Percentiles rank a stretch among this genome's conserved stretches.
phyloP scores from a whole-genome alignment of 2,888 invertebrate species.

The Hypomecis punctinalis region DNA sequence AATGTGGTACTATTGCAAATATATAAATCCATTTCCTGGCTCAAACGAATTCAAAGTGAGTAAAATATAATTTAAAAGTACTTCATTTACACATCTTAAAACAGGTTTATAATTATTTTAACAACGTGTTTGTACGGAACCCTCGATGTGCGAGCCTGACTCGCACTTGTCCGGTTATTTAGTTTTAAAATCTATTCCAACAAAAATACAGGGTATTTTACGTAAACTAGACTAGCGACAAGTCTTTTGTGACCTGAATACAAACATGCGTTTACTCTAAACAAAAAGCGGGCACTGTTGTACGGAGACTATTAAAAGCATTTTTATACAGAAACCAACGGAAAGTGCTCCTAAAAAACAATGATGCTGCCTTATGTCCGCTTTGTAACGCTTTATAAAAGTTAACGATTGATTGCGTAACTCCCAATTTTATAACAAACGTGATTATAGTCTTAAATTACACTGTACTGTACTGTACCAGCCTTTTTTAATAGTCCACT shows the following conservation, averaged over 20 bases:
- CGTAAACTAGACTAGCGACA: background rate
- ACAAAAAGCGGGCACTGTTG: conserved; percentile 8
- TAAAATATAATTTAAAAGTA: too few species aligned
- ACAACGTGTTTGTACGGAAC: too few species aligned
- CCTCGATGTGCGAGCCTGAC: too few species aligned
- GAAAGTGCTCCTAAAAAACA: conserved; percentile 29
- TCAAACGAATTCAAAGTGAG: too few species aligned
- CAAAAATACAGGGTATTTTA: background rate
- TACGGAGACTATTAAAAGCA: conserved; percentile 20
- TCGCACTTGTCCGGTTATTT: too few species aligned
- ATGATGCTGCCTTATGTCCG: conserved; percentile 25
- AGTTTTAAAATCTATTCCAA: too few species aligned
- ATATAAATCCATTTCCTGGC: too few species aligned
- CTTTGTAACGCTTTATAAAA: conserved; percentile 24
- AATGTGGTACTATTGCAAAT: too few species aligned
- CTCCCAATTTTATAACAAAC: conserved; percentile 6
- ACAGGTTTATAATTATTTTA: too few species aligned
- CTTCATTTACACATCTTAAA: too few species aligned
- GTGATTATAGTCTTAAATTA: conserved; percentile 5
- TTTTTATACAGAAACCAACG: conserved; percentile 20
- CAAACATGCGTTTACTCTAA: conserved; percentile 3
- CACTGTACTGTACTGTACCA: too few species aligned
- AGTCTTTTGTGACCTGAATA: background rate
- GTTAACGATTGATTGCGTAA: conserved; percentile 25
- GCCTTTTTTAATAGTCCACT: too few species aligned